Percentiles rank a stretch among this genome's conserved stretches.
phyloP scores from a whole-genome alignment of 2,888 invertebrate genomes.

The Caenorhabditis becei region DNA sequence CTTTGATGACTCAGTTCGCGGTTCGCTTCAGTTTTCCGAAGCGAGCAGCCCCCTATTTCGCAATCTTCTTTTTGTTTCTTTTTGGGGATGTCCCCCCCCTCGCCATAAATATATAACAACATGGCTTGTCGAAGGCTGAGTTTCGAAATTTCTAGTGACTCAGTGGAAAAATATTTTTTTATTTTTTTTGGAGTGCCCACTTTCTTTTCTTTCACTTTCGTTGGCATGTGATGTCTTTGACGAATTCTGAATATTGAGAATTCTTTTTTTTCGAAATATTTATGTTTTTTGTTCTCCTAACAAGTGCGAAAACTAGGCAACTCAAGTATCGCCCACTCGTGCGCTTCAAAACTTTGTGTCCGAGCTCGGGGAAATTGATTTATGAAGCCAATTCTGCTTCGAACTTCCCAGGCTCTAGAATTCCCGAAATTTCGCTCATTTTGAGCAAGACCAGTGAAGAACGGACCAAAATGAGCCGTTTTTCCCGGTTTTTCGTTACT shows the following conservation, averaged over 20 bases:
- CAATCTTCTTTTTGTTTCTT: slow-evolving; percentile 28
- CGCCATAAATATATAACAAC: slow-evolving; percentile 29
- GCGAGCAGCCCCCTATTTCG: slow-evolving; percentile 45
- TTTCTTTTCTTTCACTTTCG: background rate
- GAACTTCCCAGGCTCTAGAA: no score
- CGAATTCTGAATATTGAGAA: background rate
- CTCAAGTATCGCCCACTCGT: background rate
- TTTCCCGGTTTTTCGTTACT: background rate
- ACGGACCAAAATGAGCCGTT: no score
- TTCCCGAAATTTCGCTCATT: no score
- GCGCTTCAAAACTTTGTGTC: background rate
- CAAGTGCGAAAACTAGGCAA: background rate
- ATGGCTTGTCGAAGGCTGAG: no score
- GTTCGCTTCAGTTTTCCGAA: slow-evolving; percentile 22
- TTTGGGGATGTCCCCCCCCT: slow-evolving; percentile 19
- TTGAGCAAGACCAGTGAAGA: no score
- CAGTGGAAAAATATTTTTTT: no score
- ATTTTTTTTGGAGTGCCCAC: background rate
- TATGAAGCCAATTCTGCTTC: no score
- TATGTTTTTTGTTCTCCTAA: background rate
- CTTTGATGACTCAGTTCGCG: slow-evolving; percentile 29
- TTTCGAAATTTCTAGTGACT: no score
- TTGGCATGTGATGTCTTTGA: background rate
- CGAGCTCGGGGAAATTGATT: no score
- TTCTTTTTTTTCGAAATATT: background rate